A percentile compares a stretch with the other conserved stretches of the same genome.
phyloP scores from a whole-genome alignment of 2,113 vertebrate genomes.

The Crocuta crocuta region DNA sequence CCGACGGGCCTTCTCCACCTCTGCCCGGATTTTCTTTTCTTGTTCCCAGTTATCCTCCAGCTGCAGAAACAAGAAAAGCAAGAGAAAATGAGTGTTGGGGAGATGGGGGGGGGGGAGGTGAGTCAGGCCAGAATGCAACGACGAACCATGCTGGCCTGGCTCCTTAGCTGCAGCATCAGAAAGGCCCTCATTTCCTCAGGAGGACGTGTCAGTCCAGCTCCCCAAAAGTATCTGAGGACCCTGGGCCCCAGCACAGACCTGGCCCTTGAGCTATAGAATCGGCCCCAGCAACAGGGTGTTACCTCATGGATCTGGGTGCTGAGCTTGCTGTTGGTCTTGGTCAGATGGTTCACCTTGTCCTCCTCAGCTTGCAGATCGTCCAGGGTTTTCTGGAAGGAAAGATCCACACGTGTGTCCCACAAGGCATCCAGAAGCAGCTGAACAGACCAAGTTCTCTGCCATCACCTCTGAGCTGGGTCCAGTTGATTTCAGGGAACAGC shows the following conservation, averaged over 20 bases:
- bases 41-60: conserved; percentile 86
- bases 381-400: conserved; percentile 72
- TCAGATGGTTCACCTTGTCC: conserved; percentile 75
- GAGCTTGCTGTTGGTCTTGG: conserved; percentile 74
- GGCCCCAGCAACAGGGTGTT: background rate
- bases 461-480: background rate
- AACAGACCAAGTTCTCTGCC: background rate
- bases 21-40: conserved; percentile 86
- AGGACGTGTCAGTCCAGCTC: background rate
- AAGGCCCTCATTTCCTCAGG: background rate
- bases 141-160: background rate
- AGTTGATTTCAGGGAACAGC: background rate
- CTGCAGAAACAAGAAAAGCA: conserved; percentile 67
- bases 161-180: background rate
- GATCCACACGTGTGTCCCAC: background rate
- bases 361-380: conserved; percentile 77
- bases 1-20: conserved; percentile 85
- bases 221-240: background rate
- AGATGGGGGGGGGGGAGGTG: background rate
- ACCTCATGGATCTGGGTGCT: conserved; percentile 54
- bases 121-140: background rate
- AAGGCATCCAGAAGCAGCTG: background rate
- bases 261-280: background rate
- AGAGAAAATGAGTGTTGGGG: background rate
- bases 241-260: background rate